phyloP scores from a whole-genome alignment of 2,113 vertebrate species.

The Sebastes schlegelii region DNA sequence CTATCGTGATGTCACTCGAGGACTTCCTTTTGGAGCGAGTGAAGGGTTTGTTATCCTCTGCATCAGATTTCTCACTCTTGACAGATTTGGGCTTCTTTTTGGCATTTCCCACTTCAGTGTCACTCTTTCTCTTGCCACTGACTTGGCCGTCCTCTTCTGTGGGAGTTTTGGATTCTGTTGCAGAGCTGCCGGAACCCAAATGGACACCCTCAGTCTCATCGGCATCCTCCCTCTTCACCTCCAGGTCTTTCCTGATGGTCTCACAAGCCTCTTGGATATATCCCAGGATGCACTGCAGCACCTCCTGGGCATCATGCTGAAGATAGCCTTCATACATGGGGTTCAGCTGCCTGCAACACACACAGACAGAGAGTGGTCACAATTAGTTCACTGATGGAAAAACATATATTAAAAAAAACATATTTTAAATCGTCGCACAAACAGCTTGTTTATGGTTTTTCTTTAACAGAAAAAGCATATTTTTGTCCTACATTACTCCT shows the following conservation, averaged over 20 bases:
- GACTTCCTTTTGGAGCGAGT: slow-evolving; percentile 95
- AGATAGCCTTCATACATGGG: slow-evolving; percentile 99
- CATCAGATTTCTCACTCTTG: slow-evolving; percentile 82
- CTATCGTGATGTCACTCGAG: slow-evolving; percentile 70
- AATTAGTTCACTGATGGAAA: neutral
- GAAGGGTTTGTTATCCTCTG: slow-evolving; percentile 79
- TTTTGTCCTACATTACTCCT: neutral
- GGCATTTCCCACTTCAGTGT: slow-evolving; percentile 90
- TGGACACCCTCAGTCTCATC: neutral
- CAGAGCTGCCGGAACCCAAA: neutral
- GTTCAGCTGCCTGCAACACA: slow-evolving; percentile 90
- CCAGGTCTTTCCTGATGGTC: slow-evolving; percentile 92
- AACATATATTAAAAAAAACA: neutral
- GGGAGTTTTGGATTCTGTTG: slow-evolving; percentile 25
- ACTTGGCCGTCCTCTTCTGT: slow-evolving; percentile 79
- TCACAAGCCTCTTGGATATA: slow-evolving; percentile 96
- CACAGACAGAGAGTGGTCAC: neutral
- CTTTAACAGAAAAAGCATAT: neutral
- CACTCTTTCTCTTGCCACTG: slow-evolving; percentile 93
- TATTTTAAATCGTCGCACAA: no score
- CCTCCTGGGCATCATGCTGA: slow-evolving; percentile 98
- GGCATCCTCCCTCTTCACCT: slow-evolving; percentile 66
- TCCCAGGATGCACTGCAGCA: slow-evolving; percentile 96
- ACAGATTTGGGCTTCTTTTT: slow-evolving; percentile 94
- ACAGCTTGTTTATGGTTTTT: neutral